These are phyloP conservation scores for Periophthalmus magnuspinnatus DNA, from an alignment of 2,797 vertebrate genomes.

Conservation along the genomic window DNA sequence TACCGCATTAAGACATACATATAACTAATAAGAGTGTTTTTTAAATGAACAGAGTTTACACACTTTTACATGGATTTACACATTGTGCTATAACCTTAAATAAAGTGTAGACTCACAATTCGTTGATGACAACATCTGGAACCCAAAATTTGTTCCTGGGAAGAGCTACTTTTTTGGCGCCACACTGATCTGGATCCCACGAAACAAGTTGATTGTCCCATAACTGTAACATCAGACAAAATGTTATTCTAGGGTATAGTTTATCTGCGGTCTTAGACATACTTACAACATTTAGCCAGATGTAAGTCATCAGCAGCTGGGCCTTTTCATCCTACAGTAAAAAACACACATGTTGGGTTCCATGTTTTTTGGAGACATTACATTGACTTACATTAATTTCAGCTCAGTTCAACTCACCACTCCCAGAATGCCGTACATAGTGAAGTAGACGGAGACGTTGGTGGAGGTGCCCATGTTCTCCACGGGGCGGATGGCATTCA, in stretches of 20 bases:
- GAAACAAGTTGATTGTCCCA: constrained; percentile 74
- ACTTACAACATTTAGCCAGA: constrained; percentile 73
- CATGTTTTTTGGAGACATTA: no score
- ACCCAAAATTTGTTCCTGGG: constrained; percentile 68
- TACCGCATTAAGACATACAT: neutral
- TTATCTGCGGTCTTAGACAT: neutral
- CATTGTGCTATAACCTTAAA: neutral
- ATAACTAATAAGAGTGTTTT: neutral
- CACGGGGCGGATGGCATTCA: constrained; percentile 66
- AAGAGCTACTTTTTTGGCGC: constrained; percentile 63
- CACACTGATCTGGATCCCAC: constrained; percentile 75
- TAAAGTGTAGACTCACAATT: constrained; percentile 73
- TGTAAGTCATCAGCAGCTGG: constrained; percentile 72
- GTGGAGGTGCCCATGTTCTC: constrained; percentile 46
- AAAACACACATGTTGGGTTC: neutral
- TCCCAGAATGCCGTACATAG: constrained; percentile 73
- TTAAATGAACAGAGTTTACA: neutral
- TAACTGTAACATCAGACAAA: constrained; percentile 52
- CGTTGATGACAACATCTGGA: constrained; percentile 72
- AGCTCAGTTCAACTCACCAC: constrained; percentile 60
- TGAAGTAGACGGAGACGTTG: constrained; percentile 63
- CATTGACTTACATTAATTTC: no score
- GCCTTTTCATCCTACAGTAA: constrained; percentile 73
- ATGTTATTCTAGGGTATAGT: neutral
- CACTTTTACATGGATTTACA: neutral